Evolutionary conservation across 2,888 invertebrate species (phyloP).

Genomic region (Malthinus seriepunctatus): DNA sequence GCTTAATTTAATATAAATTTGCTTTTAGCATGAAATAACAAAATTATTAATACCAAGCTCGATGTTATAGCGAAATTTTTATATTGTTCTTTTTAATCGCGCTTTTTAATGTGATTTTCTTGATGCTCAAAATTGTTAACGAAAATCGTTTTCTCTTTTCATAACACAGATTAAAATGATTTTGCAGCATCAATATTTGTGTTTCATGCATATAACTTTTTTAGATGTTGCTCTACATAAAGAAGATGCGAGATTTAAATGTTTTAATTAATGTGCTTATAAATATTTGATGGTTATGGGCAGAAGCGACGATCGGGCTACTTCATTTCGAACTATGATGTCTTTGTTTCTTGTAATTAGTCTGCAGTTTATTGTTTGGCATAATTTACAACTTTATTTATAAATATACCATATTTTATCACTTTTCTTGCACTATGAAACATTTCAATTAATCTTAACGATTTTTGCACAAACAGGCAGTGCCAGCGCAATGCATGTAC

Average conservation of each 20-base stretch:
- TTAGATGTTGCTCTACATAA: slow-evolving; percentile 48
- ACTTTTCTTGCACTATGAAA: no score
- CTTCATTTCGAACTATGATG: slow-evolving; percentile 46
- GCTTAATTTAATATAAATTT: no score
- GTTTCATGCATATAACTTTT: slow-evolving; percentile 48
- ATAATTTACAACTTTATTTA: neutral
- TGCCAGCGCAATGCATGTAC: no score
- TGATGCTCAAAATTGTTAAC: slow-evolving; percentile 1
- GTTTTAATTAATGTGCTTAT: slow-evolving; percentile 33
- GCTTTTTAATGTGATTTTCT: slow-evolving; percentile 9
- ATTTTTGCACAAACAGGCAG: no score
- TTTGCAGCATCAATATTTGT: slow-evolving; percentile 4
- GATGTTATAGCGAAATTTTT: no score
- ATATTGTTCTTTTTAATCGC: neutral
- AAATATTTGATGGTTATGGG: slow-evolving; percentile 51
- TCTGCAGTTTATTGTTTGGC: slow-evolving; percentile 34
- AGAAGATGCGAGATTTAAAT: slow-evolving; percentile 39
- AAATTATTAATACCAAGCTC: no score
- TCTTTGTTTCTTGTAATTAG: slow-evolving; percentile 49
- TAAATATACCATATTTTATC: neutral
- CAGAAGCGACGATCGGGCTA: slow-evolving; percentile 54
- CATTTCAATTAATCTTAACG: no score
- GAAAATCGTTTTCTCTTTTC: neutral
- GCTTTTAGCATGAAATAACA: no score
- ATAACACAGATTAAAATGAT: neutral